phyloP scores from a whole-genome alignment of 2,797 vertebrate genomes.

The Rhabdophis nuchalis region DNA sequence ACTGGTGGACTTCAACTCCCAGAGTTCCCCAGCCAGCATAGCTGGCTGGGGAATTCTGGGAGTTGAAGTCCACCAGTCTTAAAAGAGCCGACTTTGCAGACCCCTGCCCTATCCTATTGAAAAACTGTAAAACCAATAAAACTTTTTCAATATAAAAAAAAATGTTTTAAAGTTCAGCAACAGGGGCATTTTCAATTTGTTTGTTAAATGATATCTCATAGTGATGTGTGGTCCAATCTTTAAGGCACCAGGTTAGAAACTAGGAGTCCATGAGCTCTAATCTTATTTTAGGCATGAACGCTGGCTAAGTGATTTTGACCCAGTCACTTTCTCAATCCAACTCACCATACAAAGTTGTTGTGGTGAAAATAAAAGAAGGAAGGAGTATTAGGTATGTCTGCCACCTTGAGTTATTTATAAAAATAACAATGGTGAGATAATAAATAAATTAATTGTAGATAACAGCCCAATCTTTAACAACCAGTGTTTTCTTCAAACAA shows the following conservation, averaged over 20 bases:
- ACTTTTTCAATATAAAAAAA: too few relatives aligned
- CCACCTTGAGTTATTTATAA: neutral
- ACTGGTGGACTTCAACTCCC: too few relatives aligned
- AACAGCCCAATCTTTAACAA: neutral
- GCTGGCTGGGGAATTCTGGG: too few relatives aligned
- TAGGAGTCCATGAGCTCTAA: neutral
- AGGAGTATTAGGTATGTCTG: neutral
- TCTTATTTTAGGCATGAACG: neutral
- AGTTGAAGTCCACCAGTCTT: too few relatives aligned
- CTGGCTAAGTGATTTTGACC: neutral
- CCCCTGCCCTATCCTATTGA: too few relatives aligned
- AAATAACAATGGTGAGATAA: neutral
- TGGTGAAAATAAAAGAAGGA: neutral
- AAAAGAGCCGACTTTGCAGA: too few relatives aligned
- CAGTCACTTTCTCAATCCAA: neutral
- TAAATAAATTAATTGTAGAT: neutral
- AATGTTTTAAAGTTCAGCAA: neutral
- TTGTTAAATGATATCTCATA: conserved; percentile 17
- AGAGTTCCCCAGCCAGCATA: too few relatives aligned
- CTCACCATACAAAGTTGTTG: neutral
- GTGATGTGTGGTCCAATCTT: neutral
- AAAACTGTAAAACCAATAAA: too few relatives aligned
- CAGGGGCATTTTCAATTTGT: neutral
- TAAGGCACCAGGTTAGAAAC: neutral
- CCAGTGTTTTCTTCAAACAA: neutral